phyloP scores from a whole-genome alignment of 2,888 invertebrate genomes.

The Cheilosia soror region DNA sequence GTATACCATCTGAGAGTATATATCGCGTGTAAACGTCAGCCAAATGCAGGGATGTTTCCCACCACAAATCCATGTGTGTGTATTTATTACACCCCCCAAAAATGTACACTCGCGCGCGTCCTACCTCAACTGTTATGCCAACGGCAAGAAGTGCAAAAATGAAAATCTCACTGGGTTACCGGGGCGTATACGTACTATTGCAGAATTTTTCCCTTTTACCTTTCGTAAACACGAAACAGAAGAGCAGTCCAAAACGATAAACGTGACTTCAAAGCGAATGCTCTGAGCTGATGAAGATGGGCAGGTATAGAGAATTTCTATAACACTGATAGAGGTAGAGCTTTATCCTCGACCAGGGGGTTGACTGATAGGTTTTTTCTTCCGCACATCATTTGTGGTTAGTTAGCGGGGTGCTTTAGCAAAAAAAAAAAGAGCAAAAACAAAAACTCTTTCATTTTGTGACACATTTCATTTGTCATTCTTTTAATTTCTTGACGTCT shows the following conservation, averaged over 20 bases:
- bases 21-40: conserved; percentile 11
- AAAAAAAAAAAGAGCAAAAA: conserved; percentile 17
- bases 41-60: conserved; percentile 12
- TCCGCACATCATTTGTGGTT: conserved; percentile 68
- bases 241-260: conserved; percentile 17
- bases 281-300: conserved; percentile 11
- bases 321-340: not conserved
- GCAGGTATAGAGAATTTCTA: conserved; percentile 15
- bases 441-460: conserved; percentile 14
- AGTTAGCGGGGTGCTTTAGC: conserved; percentile 52
- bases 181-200: conserved; percentile 71
- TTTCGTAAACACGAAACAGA: conserved; percentile 68
- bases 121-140: conserved; percentile 64
- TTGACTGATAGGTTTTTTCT: conserved; percentile 58
- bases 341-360: conserved; percentile 29
- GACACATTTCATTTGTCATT: conserved; percentile 70
- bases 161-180: conserved; percentile 48
- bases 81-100: conserved; percentile 30
- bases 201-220: conserved; percentile 40
- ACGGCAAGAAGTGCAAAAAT: conserved; percentile 4
- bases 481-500: conserved; percentile 61
- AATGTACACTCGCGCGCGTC: conserved; percentile 12
- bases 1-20: conserved; percentile 31
- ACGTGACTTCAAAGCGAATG: conserved; percentile 31
- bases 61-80: not conserved